Evolutionary conservation across 1,140 invertebrate genomes (phyloP).

Genomic region (Dinoponera quadriceps): DNA sequence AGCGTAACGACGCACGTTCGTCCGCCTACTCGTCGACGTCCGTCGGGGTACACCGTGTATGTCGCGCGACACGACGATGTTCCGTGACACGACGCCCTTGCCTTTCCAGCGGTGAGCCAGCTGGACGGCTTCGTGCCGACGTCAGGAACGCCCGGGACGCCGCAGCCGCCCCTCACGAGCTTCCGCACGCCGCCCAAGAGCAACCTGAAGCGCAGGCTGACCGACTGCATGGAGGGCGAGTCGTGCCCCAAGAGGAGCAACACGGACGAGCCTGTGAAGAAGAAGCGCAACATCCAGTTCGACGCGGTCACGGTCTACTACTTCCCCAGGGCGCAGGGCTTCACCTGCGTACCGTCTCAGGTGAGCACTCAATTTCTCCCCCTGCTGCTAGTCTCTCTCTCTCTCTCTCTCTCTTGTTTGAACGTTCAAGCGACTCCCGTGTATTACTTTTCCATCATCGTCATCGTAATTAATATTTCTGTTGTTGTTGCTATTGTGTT

Average conservation of each 20-base stretch:
- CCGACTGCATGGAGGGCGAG: slow-evolving; percentile 81
- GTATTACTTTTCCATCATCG: no score
- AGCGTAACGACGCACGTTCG: no score
- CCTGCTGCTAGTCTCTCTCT: neutral
- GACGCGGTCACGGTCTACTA: slow-evolving; percentile 97
- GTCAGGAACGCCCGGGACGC: slow-evolving; percentile 49
- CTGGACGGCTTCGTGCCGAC: slow-evolving; percentile 69
- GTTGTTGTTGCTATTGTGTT: slow-evolving; percentile 1
- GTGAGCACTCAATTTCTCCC: slow-evolving; percentile 75
- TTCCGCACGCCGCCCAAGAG: slow-evolving; percentile 83
- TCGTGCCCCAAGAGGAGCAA: slow-evolving; percentile 83
- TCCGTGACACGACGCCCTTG: neutral
- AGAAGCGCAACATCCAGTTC: slow-evolving; percentile 94
- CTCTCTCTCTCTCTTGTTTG: neutral
- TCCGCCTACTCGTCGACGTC: no score
- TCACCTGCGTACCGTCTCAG: slow-evolving; percentile 98
- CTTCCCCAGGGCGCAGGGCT: slow-evolving; percentile 98
- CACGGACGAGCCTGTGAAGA: slow-evolving; percentile 85
- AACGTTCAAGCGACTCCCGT: no score
- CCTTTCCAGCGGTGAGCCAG: slow-evolving; percentile 70
- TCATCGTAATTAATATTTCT: no score
- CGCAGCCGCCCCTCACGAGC: slow-evolving; percentile 58
- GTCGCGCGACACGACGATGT: neutral
- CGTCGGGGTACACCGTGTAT: no score
- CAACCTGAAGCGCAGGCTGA: slow-evolving; percentile 86